These are phyloP conservation scores for Thaleichthys pacificus DNA, from an alignment of 2,797 vertebrate genomes.

Conservation along the genomic window DNA sequence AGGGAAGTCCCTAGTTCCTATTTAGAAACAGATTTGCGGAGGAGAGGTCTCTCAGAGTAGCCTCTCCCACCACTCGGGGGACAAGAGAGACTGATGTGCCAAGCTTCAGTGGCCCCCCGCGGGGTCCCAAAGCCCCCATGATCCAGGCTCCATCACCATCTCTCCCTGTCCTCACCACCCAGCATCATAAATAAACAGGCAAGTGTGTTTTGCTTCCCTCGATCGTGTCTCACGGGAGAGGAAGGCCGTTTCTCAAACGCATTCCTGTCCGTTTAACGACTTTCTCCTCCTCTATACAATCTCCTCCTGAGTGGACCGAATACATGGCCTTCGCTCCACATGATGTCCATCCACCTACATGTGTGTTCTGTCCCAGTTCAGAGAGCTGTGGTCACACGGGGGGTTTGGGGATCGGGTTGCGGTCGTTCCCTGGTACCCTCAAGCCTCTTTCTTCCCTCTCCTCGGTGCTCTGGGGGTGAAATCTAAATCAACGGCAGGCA, in stretches of 20 bases:
- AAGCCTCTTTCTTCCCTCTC: slow-evolving; percentile 12
- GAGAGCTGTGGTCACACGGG: not conserved
- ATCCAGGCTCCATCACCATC: slow-evolving; percentile 28
- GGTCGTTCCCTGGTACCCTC: slow-evolving; percentile 8
- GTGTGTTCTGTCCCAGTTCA: slow-evolving; percentile 2
- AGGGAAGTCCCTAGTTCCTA: no score
- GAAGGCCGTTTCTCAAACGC: not conserved
- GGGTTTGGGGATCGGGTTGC: slow-evolving; percentile 17
- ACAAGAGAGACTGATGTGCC: slow-evolving; percentile 31
- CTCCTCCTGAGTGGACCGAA: slow-evolving; percentile 5
- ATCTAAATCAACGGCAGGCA: not conserved
- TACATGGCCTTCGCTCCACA: slow-evolving; percentile 20
- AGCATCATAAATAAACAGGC: slow-evolving; percentile 45
- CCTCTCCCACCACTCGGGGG: slow-evolving; percentile 21
- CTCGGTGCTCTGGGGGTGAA: not conserved
- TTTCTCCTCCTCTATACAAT: not conserved
- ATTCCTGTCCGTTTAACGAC: not conserved
- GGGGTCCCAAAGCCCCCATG: slow-evolving; percentile 29
- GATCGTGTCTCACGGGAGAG: slow-evolving; percentile 15
- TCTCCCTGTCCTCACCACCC: slow-evolving; percentile 27
- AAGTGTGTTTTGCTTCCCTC: slow-evolving; percentile 25
- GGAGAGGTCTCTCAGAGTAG: not conserved
- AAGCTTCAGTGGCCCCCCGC: slow-evolving; percentile 21
- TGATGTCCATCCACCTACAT: slow-evolving; percentile 6
- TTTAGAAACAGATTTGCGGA: not conserved